Base-by-base conservation (phyloP, 2,113 vertebrate species). In the Amphiprion percula region DNA sequence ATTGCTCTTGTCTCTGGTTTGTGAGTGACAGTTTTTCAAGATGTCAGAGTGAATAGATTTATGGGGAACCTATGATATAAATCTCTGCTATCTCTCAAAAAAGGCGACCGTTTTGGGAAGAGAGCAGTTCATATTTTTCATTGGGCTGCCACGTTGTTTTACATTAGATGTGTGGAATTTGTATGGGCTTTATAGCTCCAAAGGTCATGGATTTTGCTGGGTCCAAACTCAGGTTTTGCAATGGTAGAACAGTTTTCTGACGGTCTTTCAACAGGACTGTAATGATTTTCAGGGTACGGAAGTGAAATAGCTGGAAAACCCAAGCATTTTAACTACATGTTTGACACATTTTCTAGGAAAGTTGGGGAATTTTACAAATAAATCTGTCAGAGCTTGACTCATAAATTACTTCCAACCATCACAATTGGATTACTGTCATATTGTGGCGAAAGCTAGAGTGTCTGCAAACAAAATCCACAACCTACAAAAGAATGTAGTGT, bases 21-120 rank as follows among this genome's bases (percentile, higher is more conserved):
- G 59, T 74, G 10, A 67, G 37, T 73, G 75, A 80, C 52, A 71
- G 52, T 78, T 80, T 84, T 72, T 74, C 33, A 28, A 39, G 46
- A 73, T 74, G 75, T 54, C 82, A 77, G 12, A 69, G 55, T 24
- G 33, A 37, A 41, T 28, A 53, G 30, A 85, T 67, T 26, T 65
- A 64, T 26, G 33, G 17, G 21, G 9, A 63, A 19, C 28, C 41
- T 37, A 23, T 59, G 4, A 61, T 69, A 80, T 49, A 68, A 74
- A 81, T 53, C 61, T n/a, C 54, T 73, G 50, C 10, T 24, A 39
- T 85, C 49, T 52, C 5, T 74, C 26, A 65, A 61, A 63, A 68
- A 72, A 56, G 17, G n/a, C 30, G 15, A 24, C 4, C 58, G 66
- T 79, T 61, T 24, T 53, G 14, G 26, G 5, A 16, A 50, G 30